Evolutionary conservation across 2,888 invertebrate species (phyloP).

Genomic region (Oscheius sp.): DNA sequence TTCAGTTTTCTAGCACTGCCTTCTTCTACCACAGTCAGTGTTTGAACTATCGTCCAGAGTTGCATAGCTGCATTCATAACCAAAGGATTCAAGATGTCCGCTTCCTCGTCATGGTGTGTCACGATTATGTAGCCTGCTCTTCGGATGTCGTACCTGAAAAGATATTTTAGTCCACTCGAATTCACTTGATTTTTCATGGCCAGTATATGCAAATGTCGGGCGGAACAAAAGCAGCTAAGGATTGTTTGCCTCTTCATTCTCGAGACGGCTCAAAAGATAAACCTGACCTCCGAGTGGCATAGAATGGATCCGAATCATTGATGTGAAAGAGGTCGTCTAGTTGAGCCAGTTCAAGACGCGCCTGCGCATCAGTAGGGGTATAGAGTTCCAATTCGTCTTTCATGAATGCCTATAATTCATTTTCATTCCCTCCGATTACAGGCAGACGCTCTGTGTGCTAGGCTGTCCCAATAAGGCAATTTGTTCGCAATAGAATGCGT

Average conservation of each 20-base stretch:
- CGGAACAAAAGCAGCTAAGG: slow-evolving; percentile 4
- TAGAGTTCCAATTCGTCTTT: slow-evolving; percentile 72
- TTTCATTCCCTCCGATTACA: background rate
- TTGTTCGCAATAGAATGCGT: slow-evolving; percentile 13
- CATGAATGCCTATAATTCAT: slow-evolving; percentile 62
- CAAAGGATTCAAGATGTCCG: slow-evolving; percentile 66
- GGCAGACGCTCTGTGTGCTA: background rate
- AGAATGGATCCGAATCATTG: slow-evolving; percentile 72
- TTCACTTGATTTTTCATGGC: background rate
- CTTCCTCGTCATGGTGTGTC: slow-evolving; percentile 69
- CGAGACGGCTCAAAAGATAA: background rate
- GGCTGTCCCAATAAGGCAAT: slow-evolving; percentile 7
- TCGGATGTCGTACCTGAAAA: slow-evolving; percentile 68
- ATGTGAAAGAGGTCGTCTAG: slow-evolving; percentile 70
- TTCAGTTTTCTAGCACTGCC: slow-evolving; percentile 57
- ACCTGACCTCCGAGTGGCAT: slow-evolving; percentile 68
- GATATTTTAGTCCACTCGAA: background rate
- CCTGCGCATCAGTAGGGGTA: slow-evolving; percentile 72
- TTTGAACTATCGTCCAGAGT: slow-evolving; percentile 67
- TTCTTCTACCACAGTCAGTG: slow-evolving; percentile 64
- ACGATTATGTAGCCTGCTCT: slow-evolving; percentile 72
- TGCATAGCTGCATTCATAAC: slow-evolving; percentile 69
- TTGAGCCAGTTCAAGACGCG: slow-evolving; percentile 62
- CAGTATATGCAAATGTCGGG: slow-evolving; percentile 22
- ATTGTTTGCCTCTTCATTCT: slow-evolving; percentile 7